Conservation (phyloP, 2,888 invertebrate genomes). For the Cephonodes hylas region DNA sequence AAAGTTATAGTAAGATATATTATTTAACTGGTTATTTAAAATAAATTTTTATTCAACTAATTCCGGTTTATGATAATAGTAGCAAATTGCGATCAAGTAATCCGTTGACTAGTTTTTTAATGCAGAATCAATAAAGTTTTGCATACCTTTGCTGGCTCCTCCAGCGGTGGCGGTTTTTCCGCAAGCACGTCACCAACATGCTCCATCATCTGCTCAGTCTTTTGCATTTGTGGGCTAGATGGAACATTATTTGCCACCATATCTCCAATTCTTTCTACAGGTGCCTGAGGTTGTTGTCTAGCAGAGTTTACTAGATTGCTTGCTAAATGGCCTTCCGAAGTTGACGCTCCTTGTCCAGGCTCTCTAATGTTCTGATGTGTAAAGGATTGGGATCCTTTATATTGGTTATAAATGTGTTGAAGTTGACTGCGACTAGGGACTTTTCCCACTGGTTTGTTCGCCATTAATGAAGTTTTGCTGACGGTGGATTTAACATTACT, state of each 20-base stretch:
- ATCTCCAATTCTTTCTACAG: constrained; percentile 65
- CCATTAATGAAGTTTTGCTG: constrained; percentile 65
- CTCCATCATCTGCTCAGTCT: constrained; percentile 32
- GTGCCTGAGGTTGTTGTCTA: constrained; percentile 28
- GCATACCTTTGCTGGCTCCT: constrained; percentile 14
- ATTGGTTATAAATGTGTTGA: constrained; percentile 66
- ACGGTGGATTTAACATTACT: constrained; percentile 60
- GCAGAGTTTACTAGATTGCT: background rate
- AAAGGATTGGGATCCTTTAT: constrained; percentile 65
- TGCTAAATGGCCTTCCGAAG: constrained; percentile 54
- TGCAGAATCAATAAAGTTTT: background rate
- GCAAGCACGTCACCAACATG: constrained; percentile 51
- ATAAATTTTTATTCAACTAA: no score
- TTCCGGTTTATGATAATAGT: no score
- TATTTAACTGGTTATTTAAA: no score
- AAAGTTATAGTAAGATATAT: no score
- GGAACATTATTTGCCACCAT: constrained; percentile 42
- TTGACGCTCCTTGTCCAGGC: constrained; percentile 36
- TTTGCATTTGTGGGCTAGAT: constrained; percentile 24
- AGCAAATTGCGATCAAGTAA: no score
- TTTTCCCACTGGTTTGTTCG: constrained; percentile 42
- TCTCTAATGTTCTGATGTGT: constrained; percentile 57
- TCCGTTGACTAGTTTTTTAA: no score
- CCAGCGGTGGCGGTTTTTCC: background rate
- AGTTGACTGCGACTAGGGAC: constrained; percentile 60